Base-by-base conservation (phyloP, 2,113 vertebrate species). In the Etheostoma cragini region DNA sequence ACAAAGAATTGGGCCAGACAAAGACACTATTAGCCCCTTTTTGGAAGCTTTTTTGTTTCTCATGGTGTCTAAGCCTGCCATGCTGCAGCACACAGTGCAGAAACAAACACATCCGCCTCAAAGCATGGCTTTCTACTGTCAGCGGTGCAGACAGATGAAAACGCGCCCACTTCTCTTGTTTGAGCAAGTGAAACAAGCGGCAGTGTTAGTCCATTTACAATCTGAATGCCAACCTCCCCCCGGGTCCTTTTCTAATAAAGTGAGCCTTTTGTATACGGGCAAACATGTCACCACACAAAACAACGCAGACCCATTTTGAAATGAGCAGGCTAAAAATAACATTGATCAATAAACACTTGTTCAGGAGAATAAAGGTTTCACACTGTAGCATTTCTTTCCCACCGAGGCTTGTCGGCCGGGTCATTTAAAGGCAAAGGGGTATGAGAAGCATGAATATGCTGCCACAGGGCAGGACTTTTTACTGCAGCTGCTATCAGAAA, bases 1-100 rank as follows among this genome's bases (percentile, higher is more conserved):
- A 95, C 92, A 94, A 91, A 94, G 91, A 88, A 89, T 61, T 66
- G 81, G 71, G 72, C 83, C 72, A 90, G 82, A 94, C 90, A 93
- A 94, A 95, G 90, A 92, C 90, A 89, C 90, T 87, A 89, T 87
- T 84, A 86, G 82, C 62, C 67, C 6, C 64, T 91, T 91, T 90
- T 90, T 83, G 38, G 73, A 86, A 84, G 87, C 70, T 81, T 90
- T 86, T 80, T 38, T 72, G 71, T 84, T 89, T 86, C 80, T 83
- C 72, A 87, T 91, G 72, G 68, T 66, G 66, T 76, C 69, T 92
- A 91, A 92, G 88, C 83, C 83, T 46, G 76, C 65, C 64, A 62
- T 69, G 69, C 76, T 57, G 64, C 60, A 74, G 80, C 63, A 72
- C 68, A 81, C 70, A 82, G 81, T 21, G 53, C 53, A 58, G 78